Base-by-base conservation (phyloP, 1,140 invertebrate genomes). In the Bombus superbus region DNA sequence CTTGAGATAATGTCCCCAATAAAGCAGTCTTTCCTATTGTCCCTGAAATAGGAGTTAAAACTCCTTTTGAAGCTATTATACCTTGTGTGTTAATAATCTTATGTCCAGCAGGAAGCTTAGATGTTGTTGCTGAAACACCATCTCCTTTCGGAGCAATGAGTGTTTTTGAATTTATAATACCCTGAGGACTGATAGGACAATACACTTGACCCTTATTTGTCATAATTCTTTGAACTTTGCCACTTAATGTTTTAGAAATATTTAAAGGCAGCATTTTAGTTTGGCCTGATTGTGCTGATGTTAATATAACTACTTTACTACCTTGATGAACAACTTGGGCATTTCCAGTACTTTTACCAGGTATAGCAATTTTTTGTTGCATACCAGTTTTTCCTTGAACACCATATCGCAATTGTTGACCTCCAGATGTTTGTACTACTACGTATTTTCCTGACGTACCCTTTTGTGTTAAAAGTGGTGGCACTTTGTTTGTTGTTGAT, bases 381-480 rank as follows among this genome's bases (percentile, higher is more conserved):
- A 85, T 79, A 11, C 88, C 88, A 15, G 92, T 35, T 82, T 94
- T 93, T 0, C 90, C 91, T 25, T 94, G 93, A 66, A 94, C 93
- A n/a, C 89, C 93, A 47, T 94, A 95, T 25, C 91, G 87, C 18
- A 94, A 44, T 72, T 93, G 93, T 71, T 95, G 93, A 5, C 92
- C 91, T 9, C 89, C 95, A 2, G 94, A 90, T 9, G 96, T 95
- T 13, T 96, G 96, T 44, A 97, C 95, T 64, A 97, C 96, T 9
- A 97, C 96, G 88, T 96, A 97, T 87, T 97, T 97, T 44, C 96
- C 96, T 0, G 95, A 88, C 90, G 96, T 5, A 5, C 91, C 90
- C 42, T 94, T 94, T 66, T 94, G 93, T 72, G 83, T 92, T 81
- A 92, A 92, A 59, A 86, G 81, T 25, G 77, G 82, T 47, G 89